Conservation (phyloP, 2,113 vertebrate genomes). For the Cebus imitator region DNA sequence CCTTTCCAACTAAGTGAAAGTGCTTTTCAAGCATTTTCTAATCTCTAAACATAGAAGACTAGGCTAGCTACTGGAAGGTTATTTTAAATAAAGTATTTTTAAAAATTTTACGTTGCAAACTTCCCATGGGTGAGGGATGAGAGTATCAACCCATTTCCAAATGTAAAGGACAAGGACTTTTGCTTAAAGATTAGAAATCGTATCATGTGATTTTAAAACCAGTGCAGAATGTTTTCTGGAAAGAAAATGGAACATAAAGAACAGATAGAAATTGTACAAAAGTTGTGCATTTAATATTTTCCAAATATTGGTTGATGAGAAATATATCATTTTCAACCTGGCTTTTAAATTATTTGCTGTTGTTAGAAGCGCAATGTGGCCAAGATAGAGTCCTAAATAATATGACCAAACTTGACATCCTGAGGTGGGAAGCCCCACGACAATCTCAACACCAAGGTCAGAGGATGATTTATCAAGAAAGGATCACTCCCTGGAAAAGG, state of each 20-base stretch:
- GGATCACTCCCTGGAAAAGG: not conserved
- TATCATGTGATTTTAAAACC: conserved; percentile 40
- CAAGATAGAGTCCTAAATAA: not conserved
- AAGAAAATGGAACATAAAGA: not conserved
- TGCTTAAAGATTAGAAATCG: not conserved
- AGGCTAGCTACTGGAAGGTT: not conserved
- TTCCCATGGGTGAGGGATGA: not conserved
- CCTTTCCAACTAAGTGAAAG: not conserved
- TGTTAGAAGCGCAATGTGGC: not conserved
- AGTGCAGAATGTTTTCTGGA: not conserved
- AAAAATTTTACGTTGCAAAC: not conserved
- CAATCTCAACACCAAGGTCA: not conserved
- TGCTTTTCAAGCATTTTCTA: not conserved
- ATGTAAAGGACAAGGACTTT: not conserved
- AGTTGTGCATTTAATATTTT: not conserved
- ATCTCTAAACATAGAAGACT: not conserved
- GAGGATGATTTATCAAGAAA: not conserved
- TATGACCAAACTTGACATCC: not conserved
- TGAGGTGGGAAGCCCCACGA: not conserved
- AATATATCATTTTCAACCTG: not conserved
- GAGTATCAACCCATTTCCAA: not conserved
- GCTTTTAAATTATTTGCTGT: not conserved
- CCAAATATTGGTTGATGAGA: not conserved
- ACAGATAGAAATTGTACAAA: not conserved
- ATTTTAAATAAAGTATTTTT: conserved; percentile 39